A percentile compares a stretch with the other conserved stretches of the same genome.
Evolutionary conservation across 2,113 vertebrate species (phyloP).

Genomic region (Lophochroa leadbeateri): DNA sequence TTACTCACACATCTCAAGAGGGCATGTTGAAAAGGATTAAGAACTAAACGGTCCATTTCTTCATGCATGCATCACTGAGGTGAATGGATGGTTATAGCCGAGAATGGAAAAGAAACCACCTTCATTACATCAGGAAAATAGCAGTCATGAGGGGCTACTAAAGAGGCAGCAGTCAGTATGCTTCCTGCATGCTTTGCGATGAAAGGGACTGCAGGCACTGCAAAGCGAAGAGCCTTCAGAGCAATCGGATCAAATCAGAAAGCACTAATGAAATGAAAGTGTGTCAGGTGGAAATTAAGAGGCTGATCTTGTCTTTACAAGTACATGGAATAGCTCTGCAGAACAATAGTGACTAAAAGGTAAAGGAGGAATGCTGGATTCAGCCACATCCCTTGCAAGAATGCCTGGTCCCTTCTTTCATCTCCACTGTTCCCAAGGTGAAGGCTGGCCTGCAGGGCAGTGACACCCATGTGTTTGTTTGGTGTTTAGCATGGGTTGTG

Average conservation of each 20-base stretch:
- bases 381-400: not conserved
- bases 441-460: not conserved
- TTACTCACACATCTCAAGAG: constrained; percentile 13
- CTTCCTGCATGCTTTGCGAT: not conserved
- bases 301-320: constrained; percentile 15
- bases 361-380: not conserved
- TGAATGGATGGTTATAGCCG: not conserved
- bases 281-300: constrained; percentile 31
- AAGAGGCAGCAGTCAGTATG: constrained; percentile 30
- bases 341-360: not conserved
- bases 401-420: not conserved
- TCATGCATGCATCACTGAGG: not conserved
- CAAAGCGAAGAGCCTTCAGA: not conserved
- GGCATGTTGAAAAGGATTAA: not conserved
- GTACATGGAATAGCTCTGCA: not conserved
- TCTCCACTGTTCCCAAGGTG: not conserved
- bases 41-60: not conserved
- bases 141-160: constrained; percentile 44
- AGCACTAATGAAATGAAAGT: constrained; percentile 13
- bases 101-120: constrained; percentile 21
- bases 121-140: constrained; percentile 45
- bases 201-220: constrained; percentile 12
- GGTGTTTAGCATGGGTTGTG: not conserved
- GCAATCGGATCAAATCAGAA: not conserved
- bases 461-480: accelerated